Conservation (phyloP, 2,113 vertebrate genomes). For the Oryzias celebensis region DNA sequence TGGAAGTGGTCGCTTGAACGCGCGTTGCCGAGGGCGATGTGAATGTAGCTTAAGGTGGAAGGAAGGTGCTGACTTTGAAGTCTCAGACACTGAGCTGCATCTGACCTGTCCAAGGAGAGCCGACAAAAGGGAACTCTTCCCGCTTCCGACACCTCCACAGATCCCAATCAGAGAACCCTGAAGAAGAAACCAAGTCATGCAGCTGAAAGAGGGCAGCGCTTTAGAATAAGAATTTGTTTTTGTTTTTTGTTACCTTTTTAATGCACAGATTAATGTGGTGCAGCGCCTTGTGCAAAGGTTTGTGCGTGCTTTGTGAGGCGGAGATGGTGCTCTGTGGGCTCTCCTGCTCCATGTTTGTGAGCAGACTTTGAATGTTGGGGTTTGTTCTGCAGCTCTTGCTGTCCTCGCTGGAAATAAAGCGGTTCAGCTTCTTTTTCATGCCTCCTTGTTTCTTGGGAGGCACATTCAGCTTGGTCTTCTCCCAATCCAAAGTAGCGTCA, state of each 20-base stretch:
- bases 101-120: constrained; percentile 83
- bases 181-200: not conserved
- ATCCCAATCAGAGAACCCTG: constrained; percentile 81
- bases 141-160: constrained; percentile 81
- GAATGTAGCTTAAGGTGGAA: no score
- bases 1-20: no score
- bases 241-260: constrained; percentile 68
- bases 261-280: constrained; percentile 74
- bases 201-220: not conserved
- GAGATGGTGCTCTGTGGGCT: constrained; percentile 80
- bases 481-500: constrained; percentile 79
- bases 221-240: not conserved
- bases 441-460: constrained; percentile 53
- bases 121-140: constrained; percentile 83
- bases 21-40: no score
- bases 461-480: constrained; percentile 46
- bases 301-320: constrained; percentile 72
- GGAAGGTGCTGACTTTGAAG: no score
- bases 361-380: constrained; percentile 72
- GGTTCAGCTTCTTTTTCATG: constrained; percentile 75
- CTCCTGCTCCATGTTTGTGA: constrained; percentile 80
- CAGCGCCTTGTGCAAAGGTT: constrained; percentile 75
- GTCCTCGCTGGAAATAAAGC: constrained; percentile 70
- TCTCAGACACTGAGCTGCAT: not conserved
- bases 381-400: constrained; percentile 58